Conservation (phyloP, 2,113 vertebrate genomes). For the Pantherophis guttatus region DNA sequence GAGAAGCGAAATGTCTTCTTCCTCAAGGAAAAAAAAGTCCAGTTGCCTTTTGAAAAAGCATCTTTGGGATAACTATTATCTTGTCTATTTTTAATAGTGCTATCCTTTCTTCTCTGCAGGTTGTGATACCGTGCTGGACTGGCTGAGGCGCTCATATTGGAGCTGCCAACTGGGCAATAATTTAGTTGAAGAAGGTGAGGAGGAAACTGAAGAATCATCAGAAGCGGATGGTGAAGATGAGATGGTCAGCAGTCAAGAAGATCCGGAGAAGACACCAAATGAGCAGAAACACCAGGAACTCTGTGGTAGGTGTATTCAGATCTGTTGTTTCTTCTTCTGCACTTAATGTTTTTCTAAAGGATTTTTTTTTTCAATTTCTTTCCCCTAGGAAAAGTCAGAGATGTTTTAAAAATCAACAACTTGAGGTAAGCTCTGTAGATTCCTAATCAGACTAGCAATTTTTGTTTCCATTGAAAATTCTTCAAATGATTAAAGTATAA, state of each 20-base stretch:
- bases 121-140: slow-evolving; percentile 88
- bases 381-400: slow-evolving; percentile 74
- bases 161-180: slow-evolving; percentile 84
- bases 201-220: slow-evolving; percentile 59
- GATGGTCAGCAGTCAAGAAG: slow-evolving; percentile 66
- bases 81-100: background rate
- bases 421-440: slow-evolving; percentile 70
- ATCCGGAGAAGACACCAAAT: slow-evolving; percentile 40
- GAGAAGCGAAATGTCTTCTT: background rate
- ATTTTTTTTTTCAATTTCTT: background rate
- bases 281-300: slow-evolving; percentile 76
- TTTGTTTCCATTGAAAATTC: background rate
- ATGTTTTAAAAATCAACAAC: slow-evolving; percentile 83
- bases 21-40: background rate
- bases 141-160: slow-evolving; percentile 92
- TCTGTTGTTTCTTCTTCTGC: background rate
- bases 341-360: background rate
- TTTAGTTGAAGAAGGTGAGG: slow-evolving; percentile 72
- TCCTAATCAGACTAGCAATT: background rate
- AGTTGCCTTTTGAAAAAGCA: background rate
- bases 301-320: slow-evolving; percentile 67
- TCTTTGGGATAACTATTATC: background rate
- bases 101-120: slow-evolving; percentile 55
- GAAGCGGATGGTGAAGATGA: slow-evolving; percentile 33
- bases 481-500: background rate